Conservation (phyloP, 2,888 invertebrate genomes). For the Troides aeacus region DNA sequence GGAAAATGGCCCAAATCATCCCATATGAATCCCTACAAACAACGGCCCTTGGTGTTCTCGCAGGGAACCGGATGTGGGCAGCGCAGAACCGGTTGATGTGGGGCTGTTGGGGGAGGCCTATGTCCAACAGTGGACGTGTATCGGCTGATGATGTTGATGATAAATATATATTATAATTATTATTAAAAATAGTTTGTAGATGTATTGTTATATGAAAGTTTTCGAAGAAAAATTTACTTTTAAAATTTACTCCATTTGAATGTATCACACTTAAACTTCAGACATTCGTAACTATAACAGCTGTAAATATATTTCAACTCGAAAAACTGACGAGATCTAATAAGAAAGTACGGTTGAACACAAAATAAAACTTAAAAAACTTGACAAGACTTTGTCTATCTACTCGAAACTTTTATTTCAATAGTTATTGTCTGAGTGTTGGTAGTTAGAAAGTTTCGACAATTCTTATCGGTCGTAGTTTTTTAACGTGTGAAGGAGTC, state of each 20-base stretch:
- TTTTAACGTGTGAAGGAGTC: background rate
- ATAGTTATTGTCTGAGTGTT: slow-evolving; percentile 1
- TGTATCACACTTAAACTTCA: background rate
- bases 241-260: background rate
- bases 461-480: background rate
- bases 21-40: too few relatives aligned
- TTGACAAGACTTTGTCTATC: slow-evolving; percentile 1
- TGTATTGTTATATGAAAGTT: too few relatives aligned
- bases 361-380: background rate
- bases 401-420: slow-evolving; percentile 4
- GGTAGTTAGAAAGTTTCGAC: background rate
- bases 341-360: background rate
- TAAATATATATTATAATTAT: too few relatives aligned
- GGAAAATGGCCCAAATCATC: too few relatives aligned
- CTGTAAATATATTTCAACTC: background rate
- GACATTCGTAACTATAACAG: background rate
- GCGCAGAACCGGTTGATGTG: too few relatives aligned
- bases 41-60: too few relatives aligned
- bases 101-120: too few relatives aligned
- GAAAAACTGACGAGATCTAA: background rate
- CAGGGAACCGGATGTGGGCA: too few relatives aligned
- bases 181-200: too few relatives aligned
- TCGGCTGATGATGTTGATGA: too few relatives aligned
- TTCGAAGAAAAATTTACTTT: background rate
- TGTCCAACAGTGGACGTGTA: too few relatives aligned